Evolutionary conservation across 2,113 vertebrate genomes (phyloP).

Genomic region (Leptobrachium leishanense): DNA sequence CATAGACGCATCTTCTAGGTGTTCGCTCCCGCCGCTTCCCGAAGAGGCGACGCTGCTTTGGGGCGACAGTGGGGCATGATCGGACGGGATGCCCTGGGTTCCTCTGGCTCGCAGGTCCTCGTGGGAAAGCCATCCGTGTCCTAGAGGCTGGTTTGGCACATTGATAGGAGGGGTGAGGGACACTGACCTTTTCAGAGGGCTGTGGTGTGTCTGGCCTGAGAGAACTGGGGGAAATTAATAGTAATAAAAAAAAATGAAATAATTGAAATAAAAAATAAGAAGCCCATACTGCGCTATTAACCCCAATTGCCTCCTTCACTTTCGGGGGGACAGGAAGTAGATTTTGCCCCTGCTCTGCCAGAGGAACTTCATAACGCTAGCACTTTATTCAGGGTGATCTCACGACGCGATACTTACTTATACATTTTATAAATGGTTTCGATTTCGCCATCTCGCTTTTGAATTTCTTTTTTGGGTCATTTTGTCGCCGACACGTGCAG

Average conservation of each 20-base stretch:
- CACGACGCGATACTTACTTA: too few relatives aligned
- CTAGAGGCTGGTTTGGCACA: slow-evolving; percentile 89
- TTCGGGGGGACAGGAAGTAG: too few relatives aligned
- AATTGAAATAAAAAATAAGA: slow-evolving; percentile 43
- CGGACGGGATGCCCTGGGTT: slow-evolving; percentile 81
- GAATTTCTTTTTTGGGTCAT: too few relatives aligned
- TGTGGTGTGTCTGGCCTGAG: slow-evolving; percentile 91
- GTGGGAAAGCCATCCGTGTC: slow-evolving; percentile 98
- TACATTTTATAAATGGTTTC: too few relatives aligned
- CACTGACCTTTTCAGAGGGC: slow-evolving; percentile 97
- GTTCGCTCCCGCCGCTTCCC: slow-evolving; percentile 97
- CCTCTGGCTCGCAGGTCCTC: slow-evolving; percentile 93
- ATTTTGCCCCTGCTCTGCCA: too few relatives aligned
- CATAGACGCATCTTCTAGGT: slow-evolving; percentile 89
- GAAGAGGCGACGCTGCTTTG: slow-evolving; percentile 99
- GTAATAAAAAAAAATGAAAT: slow-evolving; percentile 51
- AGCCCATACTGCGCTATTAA: slow-evolving; percentile 67
- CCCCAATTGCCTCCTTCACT: slow-evolving; percentile 48
- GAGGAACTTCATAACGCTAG: too few relatives aligned
- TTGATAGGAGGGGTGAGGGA: slow-evolving; percentile 98
- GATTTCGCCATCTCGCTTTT: too few relatives aligned
- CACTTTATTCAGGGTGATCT: too few relatives aligned
- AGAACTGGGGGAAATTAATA: slow-evolving; percentile 71
- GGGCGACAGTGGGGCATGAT: slow-evolving; percentile 96
- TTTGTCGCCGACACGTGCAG: too few relatives aligned